Base-by-base conservation (phyloP, 1,140 invertebrate species). In the Diorhabda elongata region DNA sequence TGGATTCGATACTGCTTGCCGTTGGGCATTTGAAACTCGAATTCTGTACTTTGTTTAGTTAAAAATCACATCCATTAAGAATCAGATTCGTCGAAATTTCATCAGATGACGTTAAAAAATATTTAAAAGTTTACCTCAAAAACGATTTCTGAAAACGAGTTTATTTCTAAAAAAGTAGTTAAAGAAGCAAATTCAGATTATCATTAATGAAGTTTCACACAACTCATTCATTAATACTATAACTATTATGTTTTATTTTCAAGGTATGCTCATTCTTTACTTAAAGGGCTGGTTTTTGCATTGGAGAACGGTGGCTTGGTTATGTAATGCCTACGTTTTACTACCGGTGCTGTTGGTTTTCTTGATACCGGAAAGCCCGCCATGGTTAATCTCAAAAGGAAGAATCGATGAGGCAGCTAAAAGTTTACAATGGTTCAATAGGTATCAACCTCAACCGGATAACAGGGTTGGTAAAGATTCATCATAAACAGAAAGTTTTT, bases 321-420 rank as follows among this genome's bases (percentile, higher is more conserved):
- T 83, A 4, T 76, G 77, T 45, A 85, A 86, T 58, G 81, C 83
- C 26, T 83, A 87, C 42, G 81, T 85, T 26, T 72, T 88, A 2
- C 68, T 87, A 2, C 81, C 90, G 2, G 77, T 85, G 3, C 69
- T 87, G 9, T 56, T 90, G 3, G 79, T 86, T 8, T 64, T 88
- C 4, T 84, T 85, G 64, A 81, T 91, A 8, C 90, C 89, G 0
- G 91, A 92, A 81, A 90, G 89, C 66, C 91, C 91, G 2, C 77
- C 84, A 0, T 89, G 86, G 86, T 76, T 89, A 0, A 79, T 89
- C 1, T 82, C 83, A 0, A 86, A 86, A 69, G 87, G 85, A 3
- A 79, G 82, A 59, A 76, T 78, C 26, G 84, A 85, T 2, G 83
- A 87, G 58, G 88, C 88, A 3, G 81, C 79, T 58, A 79, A 81